These are phyloP conservation scores for Cetoscarus ocellatus DNA, from an alignment of 2,797 vertebrate genomes.

Conservation along the genomic window DNA sequence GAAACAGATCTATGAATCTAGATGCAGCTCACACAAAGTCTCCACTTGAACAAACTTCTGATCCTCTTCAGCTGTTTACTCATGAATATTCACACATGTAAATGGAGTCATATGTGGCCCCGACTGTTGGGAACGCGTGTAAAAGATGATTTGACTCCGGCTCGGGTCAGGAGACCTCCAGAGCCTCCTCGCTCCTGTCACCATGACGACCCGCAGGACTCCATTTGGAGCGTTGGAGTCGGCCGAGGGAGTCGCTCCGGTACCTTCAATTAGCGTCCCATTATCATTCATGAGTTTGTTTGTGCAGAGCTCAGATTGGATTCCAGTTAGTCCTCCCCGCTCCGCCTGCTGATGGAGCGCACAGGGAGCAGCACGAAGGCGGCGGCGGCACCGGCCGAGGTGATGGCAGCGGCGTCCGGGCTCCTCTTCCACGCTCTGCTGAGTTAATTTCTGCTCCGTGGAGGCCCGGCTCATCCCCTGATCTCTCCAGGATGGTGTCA, in stretches of 20 bases:
- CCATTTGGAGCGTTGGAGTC: conserved; percentile 69
- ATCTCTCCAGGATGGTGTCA: conserved; percentile 51
- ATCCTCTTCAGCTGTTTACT: conserved; percentile 26
- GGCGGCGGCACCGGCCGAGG: neutral
- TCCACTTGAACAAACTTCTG: neutral
- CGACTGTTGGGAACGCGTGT: conserved; percentile 34
- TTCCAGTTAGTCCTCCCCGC: conserved; percentile 60
- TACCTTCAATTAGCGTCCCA: conserved; percentile 76
- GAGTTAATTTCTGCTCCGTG: conserved; percentile 42
- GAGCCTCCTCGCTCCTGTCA: conserved; percentile 50
- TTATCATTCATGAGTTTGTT: conserved; percentile 83
- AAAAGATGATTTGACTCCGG: conserved; percentile 58
- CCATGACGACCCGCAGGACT: conserved; percentile 73
- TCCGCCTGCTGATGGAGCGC: conserved; percentile 49
- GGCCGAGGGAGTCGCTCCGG: conserved; percentile 60
- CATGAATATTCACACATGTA: conserved; percentile 68
- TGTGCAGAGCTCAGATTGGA: conserved; percentile 74
- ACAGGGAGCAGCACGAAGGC: conserved; percentile 27
- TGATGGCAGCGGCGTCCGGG: neutral
- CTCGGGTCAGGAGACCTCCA: conserved; percentile 66
- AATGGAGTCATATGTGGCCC: conserved; percentile 53
- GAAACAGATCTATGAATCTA: conserved; percentile 4
- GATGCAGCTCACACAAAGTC: conserved; percentile 2
- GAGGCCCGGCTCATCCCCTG: conserved; percentile 48
- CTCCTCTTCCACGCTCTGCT: conserved; percentile 25